A percentile compares a stretch with the other conserved stretches of the same genome.
phyloP scores from a whole-genome alignment of 1,140 invertebrate genomes.

The Ectropis grisescens region DNA sequence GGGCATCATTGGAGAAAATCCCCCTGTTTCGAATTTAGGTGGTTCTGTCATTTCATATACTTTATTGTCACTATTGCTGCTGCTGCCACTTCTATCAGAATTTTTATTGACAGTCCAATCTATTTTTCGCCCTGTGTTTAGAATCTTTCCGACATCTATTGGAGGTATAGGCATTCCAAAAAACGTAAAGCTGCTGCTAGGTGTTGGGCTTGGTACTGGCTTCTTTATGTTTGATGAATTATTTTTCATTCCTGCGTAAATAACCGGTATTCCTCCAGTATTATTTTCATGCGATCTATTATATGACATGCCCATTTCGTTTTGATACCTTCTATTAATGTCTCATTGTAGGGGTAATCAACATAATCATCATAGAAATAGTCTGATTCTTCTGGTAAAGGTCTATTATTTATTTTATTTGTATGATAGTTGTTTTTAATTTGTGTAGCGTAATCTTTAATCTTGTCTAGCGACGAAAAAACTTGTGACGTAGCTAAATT shows the following conservation, averaged over 20 bases:
- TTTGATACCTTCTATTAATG: constrained; percentile 53
- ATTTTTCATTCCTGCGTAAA: constrained; percentile 75
- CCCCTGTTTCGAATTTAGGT: constrained; percentile 79
- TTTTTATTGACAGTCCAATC: constrained; percentile 55
- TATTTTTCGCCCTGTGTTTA: constrained; percentile 67
- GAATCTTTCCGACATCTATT: constrained; percentile 77
- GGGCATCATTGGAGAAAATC: constrained; percentile 80
- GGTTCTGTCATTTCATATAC: constrained; percentile 65
- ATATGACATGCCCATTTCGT: constrained; percentile 21
- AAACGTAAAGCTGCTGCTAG: constrained; percentile 78
- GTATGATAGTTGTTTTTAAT: constrained; percentile 46
- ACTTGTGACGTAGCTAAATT: constrained; percentile 67
- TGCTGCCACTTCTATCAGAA: constrained; percentile 6
- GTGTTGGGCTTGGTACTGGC: constrained; percentile 36
- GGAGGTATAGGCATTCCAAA: constrained; percentile 86
- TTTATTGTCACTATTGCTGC: constrained; percentile 30
- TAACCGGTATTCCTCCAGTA: constrained; percentile 76
- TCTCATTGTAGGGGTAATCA: constrained; percentile 78
- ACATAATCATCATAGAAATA: constrained; percentile 87
- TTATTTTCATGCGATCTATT: constrained; percentile 25
- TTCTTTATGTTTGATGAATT: constrained; percentile 50
- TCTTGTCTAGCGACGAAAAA: constrained; percentile 67
- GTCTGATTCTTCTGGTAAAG: constrained; percentile 79
- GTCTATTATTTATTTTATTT: constrained; percentile 61
- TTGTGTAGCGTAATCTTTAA: constrained; percentile 54